Percentiles rank a stretch among this genome's conserved stretches.
These are phyloP conservation scores for Serripes groenlandicus DNA, from an alignment of 2,888 invertebrate species.

Conservation along the genomic window DNA sequence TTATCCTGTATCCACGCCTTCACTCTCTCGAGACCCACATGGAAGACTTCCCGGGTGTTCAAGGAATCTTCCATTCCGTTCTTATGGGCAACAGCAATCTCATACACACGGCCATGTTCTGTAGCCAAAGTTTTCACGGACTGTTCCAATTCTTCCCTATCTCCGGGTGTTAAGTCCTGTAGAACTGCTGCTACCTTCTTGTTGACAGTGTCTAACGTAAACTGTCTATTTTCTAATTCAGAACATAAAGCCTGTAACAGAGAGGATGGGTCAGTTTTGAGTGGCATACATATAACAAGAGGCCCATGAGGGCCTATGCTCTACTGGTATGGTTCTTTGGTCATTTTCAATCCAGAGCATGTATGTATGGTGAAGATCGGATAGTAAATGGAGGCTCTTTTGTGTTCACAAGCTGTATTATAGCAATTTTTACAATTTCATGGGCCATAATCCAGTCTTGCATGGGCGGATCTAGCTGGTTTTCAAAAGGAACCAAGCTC, in stretches of 20 bases:
- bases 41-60: slow-evolving; percentile 91
- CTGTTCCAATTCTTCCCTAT: slow-evolving; percentile 92
- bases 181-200: slow-evolving; percentile 75
- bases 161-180: slow-evolving; percentile 91
- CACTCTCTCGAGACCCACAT: slow-evolving; percentile 92
- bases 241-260: slow-evolving; percentile 86
- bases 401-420: no score
- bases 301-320: no score
- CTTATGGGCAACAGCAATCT: slow-evolving; percentile 89
- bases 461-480: no score
- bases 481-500: no score
- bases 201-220: slow-evolving; percentile 91
- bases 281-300: no score
- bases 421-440: no score
- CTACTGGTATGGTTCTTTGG: no score
- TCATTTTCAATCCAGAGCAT: no score
- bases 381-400: no score
- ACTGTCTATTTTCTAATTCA: slow-evolving; percentile 94
- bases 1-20: slow-evolving; percentile 93
- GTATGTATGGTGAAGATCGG: no score
- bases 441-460: no score
- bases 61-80: slow-evolving; percentile 90
- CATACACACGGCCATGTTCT: slow-evolving; percentile 92
- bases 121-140: slow-evolving; percentile 91
- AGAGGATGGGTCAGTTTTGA: no score